Conservation (phyloP, 2,113 vertebrate species). For the Cebidichthys violaceus region DNA sequence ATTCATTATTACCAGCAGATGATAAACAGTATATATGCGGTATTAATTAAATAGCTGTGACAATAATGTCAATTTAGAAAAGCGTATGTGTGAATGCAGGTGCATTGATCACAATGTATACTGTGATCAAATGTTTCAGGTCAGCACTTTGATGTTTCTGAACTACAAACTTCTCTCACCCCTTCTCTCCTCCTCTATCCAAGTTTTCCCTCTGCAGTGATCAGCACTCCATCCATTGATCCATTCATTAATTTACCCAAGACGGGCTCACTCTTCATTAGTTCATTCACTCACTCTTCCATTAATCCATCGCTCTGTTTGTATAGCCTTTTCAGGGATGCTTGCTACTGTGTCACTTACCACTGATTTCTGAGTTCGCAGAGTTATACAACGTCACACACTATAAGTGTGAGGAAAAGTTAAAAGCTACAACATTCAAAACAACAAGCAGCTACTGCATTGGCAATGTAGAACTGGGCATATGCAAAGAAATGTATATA, state of each 20-base stretch:
- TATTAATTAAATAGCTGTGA: neutral
- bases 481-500: neutral
- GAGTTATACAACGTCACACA: slow-evolving; percentile 7
- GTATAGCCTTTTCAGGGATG: slow-evolving; percentile 43
- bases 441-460: neutral
- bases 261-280: slow-evolving; percentile 54
- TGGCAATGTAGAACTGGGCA: neutral
- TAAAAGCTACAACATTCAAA: neutral
- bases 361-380: slow-evolving; percentile 37
- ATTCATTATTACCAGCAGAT: slow-evolving; percentile 7
- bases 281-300: slow-evolving; percentile 64
- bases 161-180: slow-evolving; percentile 46
- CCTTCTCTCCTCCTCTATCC: slow-evolving; percentile 37
- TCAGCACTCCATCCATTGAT: slow-evolving; percentile 75
- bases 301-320: slow-evolving; percentile 60
- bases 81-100: slow-evolving; percentile 27
- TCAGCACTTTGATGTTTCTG: slow-evolving; percentile 57
- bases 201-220: slow-evolving; percentile 64
- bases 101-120: slow-evolving; percentile 15
- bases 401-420: slow-evolving; percentile 1
- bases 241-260: slow-evolving; percentile 71
- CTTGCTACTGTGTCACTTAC: slow-evolving; percentile 33
- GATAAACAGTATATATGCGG: slow-evolving; percentile 6
- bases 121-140: slow-evolving; percentile 60
- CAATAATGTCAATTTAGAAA: neutral